Conservation (phyloP, 2,113 vertebrate species). For the Anolis sagrei region DNA sequence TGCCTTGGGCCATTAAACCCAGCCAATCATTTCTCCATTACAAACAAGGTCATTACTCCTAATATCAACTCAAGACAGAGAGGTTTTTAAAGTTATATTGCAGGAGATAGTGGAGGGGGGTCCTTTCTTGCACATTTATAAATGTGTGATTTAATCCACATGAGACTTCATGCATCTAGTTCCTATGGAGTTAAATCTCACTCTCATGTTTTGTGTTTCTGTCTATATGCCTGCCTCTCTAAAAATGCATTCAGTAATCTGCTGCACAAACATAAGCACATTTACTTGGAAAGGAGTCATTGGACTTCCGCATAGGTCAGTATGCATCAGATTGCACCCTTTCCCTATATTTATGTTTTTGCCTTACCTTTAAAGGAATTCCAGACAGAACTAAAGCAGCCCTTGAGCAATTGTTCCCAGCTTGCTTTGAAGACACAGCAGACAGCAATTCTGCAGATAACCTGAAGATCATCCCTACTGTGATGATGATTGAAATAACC, state of each 20-base stretch:
- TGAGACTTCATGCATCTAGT: not conserved
- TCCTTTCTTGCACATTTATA: not conserved
- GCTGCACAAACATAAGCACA: not conserved
- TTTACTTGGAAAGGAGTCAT: not conserved
- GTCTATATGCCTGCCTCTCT: no score
- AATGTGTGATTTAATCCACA: not conserved
- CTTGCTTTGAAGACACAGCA: not conserved
- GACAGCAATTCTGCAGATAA: not conserved
- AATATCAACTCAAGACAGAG: slow-evolving; percentile 11
- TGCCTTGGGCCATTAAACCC: slow-evolving; percentile 53
- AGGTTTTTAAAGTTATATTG: not conserved
- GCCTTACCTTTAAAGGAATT: slow-evolving; percentile 1
- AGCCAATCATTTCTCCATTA: slow-evolving; percentile 50
- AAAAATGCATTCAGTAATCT: not conserved
- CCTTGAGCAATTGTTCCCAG: not conserved
- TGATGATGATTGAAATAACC: not conserved
- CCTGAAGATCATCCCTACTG: not conserved
- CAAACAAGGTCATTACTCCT: slow-evolving; percentile 19
- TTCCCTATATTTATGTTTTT: not conserved
- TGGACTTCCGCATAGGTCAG: no score
- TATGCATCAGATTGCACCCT: not conserved
- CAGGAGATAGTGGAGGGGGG: rapidly evolving
- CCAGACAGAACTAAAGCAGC: not conserved
- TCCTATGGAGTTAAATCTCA: not conserved
- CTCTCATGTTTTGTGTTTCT: not conserved